phyloP scores from a whole-genome alignment of 1,140 invertebrate genomes.

The Diorhabda carinulata region DNA sequence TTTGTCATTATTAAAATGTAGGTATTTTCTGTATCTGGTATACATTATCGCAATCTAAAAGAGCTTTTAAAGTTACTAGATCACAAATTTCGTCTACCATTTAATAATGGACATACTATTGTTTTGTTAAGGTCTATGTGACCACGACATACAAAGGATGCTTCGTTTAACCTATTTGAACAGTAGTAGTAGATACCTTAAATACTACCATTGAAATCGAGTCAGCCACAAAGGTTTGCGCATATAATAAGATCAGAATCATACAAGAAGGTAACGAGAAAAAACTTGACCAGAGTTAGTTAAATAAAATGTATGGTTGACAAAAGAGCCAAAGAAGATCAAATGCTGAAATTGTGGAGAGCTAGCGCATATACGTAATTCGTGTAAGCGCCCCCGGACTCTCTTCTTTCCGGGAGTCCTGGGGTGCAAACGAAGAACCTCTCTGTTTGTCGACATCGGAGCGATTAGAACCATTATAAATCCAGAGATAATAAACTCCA shows the following conservation, averaged over 20 bases:
- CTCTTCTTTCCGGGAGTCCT: background rate
- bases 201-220: background rate
- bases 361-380: background rate
- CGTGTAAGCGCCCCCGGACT: background rate
- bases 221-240: background rate
- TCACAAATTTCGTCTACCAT: too few relatives aligned
- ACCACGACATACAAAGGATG: too few relatives aligned
- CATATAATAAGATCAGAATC: background rate
- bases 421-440: background rate
- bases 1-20: too few relatives aligned
- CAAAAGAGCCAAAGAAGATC: background rate
- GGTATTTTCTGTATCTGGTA: too few relatives aligned
- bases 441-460: background rate
- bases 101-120: too few relatives aligned
- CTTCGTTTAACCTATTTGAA: background rate
- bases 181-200: background rate
- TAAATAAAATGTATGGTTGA: too few relatives aligned
- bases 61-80: too few relatives aligned
- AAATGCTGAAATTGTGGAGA: conserved; percentile 3
- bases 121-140: too few relatives aligned
- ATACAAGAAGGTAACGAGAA: background rate
- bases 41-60: too few relatives aligned
- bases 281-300: too few relatives aligned
- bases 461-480: background rate
- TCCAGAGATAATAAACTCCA: background rate